Conservation (phyloP, 2,888 invertebrate species). For the Molorchus minor region DNA sequence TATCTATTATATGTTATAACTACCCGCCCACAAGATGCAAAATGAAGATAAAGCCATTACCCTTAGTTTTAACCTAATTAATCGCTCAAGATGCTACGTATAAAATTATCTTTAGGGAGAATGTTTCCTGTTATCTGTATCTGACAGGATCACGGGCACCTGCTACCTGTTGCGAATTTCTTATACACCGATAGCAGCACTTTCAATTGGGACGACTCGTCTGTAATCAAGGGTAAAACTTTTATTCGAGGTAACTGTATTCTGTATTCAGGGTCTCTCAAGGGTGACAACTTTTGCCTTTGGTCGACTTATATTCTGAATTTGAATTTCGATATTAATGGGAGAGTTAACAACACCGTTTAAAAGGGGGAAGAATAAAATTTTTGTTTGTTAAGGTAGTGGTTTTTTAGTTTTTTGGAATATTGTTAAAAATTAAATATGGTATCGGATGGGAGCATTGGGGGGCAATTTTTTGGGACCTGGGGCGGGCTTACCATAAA, state of each 20-base stretch:
- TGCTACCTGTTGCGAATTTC: constrained; percentile 20
- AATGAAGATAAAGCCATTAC: too few relatives aligned
- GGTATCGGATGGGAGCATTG: too few relatives aligned
- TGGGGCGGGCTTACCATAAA: too few relatives aligned
- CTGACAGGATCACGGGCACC: constrained; percentile 4
- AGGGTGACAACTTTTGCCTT: constrained; percentile 6
- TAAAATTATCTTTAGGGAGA: background rate
- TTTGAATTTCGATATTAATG: background rate
- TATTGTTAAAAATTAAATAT: too few relatives aligned
- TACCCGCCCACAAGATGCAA: too few relatives aligned
- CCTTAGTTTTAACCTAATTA: background rate
- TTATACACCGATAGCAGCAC: background rate
- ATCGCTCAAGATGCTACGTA: constrained; percentile 3
- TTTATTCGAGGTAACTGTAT: too few relatives aligned
- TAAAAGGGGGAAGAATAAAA: too few relatives aligned
- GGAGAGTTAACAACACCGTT: background rate
- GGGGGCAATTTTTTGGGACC: too few relatives aligned
- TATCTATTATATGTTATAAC: too few relatives aligned
- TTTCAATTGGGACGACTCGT: constrained; percentile 7
- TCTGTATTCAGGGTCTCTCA: background rate
- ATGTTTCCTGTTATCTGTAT: background rate
- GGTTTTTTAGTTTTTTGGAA: too few relatives aligned
- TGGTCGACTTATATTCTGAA: background rate
- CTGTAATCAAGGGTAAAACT: too few relatives aligned
- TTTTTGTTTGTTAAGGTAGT: too few relatives aligned